Base-by-base conservation (phyloP, 2,888 invertebrate genomes). In the Cerastis rubricosa region DNA sequence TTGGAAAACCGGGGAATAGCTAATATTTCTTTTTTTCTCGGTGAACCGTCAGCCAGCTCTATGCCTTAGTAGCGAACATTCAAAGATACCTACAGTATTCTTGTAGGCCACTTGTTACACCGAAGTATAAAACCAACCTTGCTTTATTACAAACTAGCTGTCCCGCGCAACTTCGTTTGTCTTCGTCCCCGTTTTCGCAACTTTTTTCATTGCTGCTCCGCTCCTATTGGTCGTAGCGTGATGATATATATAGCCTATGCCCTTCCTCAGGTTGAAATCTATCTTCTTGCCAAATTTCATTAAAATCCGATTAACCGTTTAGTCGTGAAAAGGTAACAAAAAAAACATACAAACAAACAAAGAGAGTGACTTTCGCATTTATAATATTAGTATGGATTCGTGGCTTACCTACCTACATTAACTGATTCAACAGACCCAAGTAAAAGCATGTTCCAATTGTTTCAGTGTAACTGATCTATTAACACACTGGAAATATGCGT, bases 41-140 rank as follows among this genome's bases (percentile, higher is more conserved):
- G 84, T 83, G 83, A 85, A 80, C 85, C 85, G 85, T 85, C 88
- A 86, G 81, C 77, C 80, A 83, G 81, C 40, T 64, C 77, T 81
- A 78, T 83, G 83, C 83, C 78, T 85, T 83, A 83, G 76, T 76
- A 82, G 82, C 84, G 78, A 85, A 81, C 84, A 90, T 88, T 89
- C 85, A 84, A 89, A 89, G 89, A 89, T 87, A 87, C 78, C 78
- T 83, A 35, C 81, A 87, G 86, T 89, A 88, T 87, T 87, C 80
- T 71, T 72, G 68, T 14, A n/a, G 51, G 67, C 12, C 14, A 25
- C 22, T 7, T 71, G 2, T 88, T 57, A 88, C 86, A 90, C 88
- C 75, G 84, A 7, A 45, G 9, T 47, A 81, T 76, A 74, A 65
- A 3, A 43, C 0, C 22, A 9, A 7, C 7, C 35, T 40, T 4